Base-by-base conservation (phyloP, 2,797 vertebrate genomes). In the Enteromius afrohamiltoni region DNA sequence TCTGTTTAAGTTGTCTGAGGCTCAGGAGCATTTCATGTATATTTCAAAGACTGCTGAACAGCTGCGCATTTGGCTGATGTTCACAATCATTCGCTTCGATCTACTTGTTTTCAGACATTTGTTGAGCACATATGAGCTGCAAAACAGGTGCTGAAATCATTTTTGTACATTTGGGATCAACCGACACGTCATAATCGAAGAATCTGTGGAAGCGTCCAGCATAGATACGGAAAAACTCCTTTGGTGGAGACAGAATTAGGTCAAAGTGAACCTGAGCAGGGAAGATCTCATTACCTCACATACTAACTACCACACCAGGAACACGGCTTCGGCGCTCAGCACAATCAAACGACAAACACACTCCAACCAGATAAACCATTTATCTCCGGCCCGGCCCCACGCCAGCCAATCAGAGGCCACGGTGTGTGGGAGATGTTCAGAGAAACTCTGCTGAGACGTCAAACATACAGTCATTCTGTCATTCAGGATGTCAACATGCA, bases 191-290 rank as follows among this genome's bases (percentile, higher is more conserved):
- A 60, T 55, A 6, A 31, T 77, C 23, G 2, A 78, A 75, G 31
- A 84, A 81, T 80, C 42, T 17, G 60, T 80, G 60, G 70, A 21
- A 10, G n/a, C 31, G 74, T 62, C 67, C 79, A 58, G 74, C 1
- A 31, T 60, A 85, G 45, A 82, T 73, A 60, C 40, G 76, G 37
- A 83, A 77, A 74, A 67, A 78, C n/a, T 69, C 26, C 55, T 68
- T 80, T 82, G 49, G 87, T 70, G 82, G 64, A 80, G 91, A 92
- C 87, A 89, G 88, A 94, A 91, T 67, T 92, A 88, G 92, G 92
- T 91, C 91, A 89, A 14, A 51, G 80, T n/a, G 88, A 94, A 94
- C 89, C 88, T 82, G 91, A 94, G 91, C 88, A 88, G 86, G 85
- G 83, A 29, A 42, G 89, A 88, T 93, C 88, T 80, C 73, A 64